phyloP scores from a whole-genome alignment of 2,888 invertebrate genomes.

The Tipula confusa region DNA sequence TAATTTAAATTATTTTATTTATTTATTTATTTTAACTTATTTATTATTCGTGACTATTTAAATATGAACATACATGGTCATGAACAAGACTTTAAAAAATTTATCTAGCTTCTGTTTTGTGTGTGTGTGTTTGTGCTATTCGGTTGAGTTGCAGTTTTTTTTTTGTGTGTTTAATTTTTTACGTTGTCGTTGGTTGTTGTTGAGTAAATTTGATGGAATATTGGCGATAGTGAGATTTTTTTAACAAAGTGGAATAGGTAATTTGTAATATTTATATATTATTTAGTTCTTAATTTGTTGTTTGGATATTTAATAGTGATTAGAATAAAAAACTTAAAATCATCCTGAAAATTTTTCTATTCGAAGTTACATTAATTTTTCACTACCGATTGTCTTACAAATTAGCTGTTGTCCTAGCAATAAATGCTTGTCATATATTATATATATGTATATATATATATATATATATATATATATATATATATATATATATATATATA shows the following conservation, averaged over 20 bases:
- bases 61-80: constrained; percentile 13
- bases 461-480: too few relatives aligned
- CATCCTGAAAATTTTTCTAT: too few relatives aligned
- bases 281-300: not conserved
- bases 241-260: not conserved
- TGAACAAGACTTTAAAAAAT: constrained; percentile 8
- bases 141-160: not conserved
- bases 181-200: not conserved
- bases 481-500: too few relatives aligned
- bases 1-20: not conserved
- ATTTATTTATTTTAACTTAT: constrained; percentile 5
- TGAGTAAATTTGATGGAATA: not conserved
- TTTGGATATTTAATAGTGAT: not conserved
- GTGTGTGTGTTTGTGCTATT: not conserved
- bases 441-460: too few relatives aligned
- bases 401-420: too few relatives aligned
- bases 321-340: not conserved
- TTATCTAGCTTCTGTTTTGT: constrained; percentile 25
- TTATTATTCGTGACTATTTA: constrained; percentile 5
- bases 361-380: too few relatives aligned
- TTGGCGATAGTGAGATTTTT: not conserved
- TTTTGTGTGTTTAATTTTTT: not conserved
- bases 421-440: too few relatives aligned
- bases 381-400: too few relatives aligned
- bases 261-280: not conserved